These are phyloP conservation scores for Hirtodrosophila duncani DNA, from an alignment of 2,888 invertebrate species.

Conservation along the genomic window DNA sequence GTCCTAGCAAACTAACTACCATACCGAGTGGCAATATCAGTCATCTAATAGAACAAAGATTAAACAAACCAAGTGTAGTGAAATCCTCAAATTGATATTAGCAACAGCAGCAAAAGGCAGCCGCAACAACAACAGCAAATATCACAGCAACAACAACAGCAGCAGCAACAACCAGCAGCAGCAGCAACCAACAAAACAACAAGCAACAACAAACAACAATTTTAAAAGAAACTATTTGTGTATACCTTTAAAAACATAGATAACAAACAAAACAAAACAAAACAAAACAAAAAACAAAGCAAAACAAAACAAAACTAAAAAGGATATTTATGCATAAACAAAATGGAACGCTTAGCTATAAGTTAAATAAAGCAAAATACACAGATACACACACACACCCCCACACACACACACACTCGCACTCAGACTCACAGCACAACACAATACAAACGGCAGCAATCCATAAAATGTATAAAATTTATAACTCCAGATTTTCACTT, in stretches of 20 bases:
- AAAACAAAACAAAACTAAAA: constrained; percentile 34
- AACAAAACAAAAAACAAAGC: constrained; percentile 29
- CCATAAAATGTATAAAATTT: constrained; percentile 30
- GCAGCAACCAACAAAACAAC: constrained; percentile 14
- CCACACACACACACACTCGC: constrained; percentile 22
- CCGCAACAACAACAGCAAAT: constrained; percentile 33
- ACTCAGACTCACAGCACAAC: constrained; percentile 10
- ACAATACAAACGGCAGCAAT: constrained; percentile 9
- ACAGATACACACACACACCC: constrained; percentile 30
- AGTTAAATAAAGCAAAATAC: constrained; percentile 60
- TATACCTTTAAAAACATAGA: constrained; percentile 57
- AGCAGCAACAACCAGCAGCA: constrained; percentile 1
- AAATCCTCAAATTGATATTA: constrained; percentile 62
- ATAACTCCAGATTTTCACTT: constrained; percentile 48
- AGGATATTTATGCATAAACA: constrained; percentile 72
- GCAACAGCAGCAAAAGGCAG: constrained; percentile 26
- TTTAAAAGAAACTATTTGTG: constrained; percentile 66
- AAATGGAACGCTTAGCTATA: constrained; percentile 67
- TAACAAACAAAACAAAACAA: constrained; percentile 37
- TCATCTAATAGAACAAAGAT: constrained; percentile 54
- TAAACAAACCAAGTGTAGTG: constrained; percentile 37
- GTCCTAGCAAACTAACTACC: constrained; percentile 32
- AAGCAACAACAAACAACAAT: constrained; percentile 21
- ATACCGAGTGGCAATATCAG: constrained; percentile 72
- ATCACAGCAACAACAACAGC: constrained; percentile 31